Evolutionary conservation across 2,888 invertebrate genomes (phyloP), one percentile per base, ranked within the genome.

Genomic region (Drosophila neutralis): DNA sequence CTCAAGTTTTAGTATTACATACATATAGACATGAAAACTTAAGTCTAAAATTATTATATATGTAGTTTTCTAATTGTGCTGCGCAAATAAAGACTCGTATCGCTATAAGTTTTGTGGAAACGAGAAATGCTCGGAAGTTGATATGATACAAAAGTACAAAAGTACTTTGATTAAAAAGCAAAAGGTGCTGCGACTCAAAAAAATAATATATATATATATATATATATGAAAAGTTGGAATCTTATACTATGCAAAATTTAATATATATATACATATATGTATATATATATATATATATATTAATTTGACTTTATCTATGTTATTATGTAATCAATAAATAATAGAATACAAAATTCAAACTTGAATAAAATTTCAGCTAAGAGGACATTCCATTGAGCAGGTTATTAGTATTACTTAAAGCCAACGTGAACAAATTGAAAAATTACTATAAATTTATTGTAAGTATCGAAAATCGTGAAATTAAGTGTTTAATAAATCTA

Each of bases 321-420:
- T 68, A 66, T 42, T 60, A 52, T 59, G 65, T 52, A 49, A 64
- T 69, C 45, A 54, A 54, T 66, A 69, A 61, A 66, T 63, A 60
- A 85, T 60, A 69, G 60, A 56, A 53, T 68, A 68, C 56, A 69
- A 69, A 76, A 63, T 75, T 67, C 57, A 58, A 72, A 80, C 69
- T 76, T 69, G 61, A 69, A 61, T 74, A 73, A 84, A 82, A 74
- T 74, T 82, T 79, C 80, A 87, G 86, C 84, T 87, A 85, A 74
- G 54, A 73, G 75, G 79, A 79, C 86, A 86, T 86, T 89, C 86
- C 90, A 76, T 83, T 74, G 89, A 90, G 89, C 89, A 81, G 75
- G 68, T 72, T 73, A 80, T 74, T 71, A 73, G 35, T 62, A 87
- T 60, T 87, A 82, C 75, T 79, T 67, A 63, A 89, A 77, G 88